These are phyloP conservation scores for Orthosia cruda DNA, from an alignment of 2,888 invertebrate species.

Conservation along the genomic window DNA sequence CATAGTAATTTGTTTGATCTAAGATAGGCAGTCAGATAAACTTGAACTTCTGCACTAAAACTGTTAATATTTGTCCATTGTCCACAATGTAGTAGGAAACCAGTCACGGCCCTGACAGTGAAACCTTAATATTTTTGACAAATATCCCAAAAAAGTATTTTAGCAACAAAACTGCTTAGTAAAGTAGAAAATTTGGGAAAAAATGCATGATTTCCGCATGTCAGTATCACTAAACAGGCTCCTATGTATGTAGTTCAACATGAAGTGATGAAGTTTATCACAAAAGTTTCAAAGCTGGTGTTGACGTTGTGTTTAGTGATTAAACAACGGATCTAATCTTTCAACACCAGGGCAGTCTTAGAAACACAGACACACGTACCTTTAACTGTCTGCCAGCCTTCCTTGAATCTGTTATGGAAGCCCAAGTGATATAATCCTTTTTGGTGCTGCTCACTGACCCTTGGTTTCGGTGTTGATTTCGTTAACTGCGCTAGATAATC, in stretches of 20 bases:
- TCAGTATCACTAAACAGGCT: neutral
- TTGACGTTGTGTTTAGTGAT: neutral
- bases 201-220: no score
- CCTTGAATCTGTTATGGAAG: conserved; percentile 64
- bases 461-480: neutral
- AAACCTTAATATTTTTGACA: no score
- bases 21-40: no score
- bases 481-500: conserved; percentile 30
- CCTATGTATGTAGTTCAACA: neutral
- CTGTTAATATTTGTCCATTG: no score
- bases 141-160: no score
- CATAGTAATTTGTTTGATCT: no score
- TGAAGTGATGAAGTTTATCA: neutral
- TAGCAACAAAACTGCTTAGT: no score
- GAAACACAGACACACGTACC: conserved; percentile 64
- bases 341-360: neutral
- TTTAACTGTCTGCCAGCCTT: conserved; percentile 76
- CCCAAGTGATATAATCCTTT: conserved; percentile 68
- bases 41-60: no score
- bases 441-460: conserved; percentile 15
- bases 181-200: no score
- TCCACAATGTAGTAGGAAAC: no score
- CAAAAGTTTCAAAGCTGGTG: neutral
- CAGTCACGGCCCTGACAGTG: no score
- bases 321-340: neutral